These are phyloP conservation scores for Timema podura DNA, from an alignment of 2,888 invertebrate species.

Conservation along the genomic window DNA sequence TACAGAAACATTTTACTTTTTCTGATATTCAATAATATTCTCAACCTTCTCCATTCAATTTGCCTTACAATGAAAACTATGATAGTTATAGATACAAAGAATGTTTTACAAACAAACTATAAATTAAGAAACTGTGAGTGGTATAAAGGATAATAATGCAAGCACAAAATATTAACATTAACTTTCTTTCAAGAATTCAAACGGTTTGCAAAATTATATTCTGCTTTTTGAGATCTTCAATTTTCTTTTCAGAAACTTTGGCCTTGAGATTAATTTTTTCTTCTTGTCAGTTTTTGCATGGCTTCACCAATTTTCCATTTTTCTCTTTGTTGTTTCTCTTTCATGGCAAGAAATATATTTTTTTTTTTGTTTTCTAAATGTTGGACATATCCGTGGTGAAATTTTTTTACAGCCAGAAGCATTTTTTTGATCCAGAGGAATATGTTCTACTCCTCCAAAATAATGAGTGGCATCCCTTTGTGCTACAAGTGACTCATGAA, in stretches of 20 bases:
- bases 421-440: not conserved
- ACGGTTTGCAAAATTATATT: not conserved
- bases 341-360: not conserved
- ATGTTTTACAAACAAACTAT: too few species aligned
- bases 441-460: not conserved
- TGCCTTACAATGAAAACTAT: too few species aligned
- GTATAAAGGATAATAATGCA: too few species aligned
- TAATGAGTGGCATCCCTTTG: too few species aligned
- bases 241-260: not conserved
- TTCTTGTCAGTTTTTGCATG: not conserved
- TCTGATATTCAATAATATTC: too few species aligned
- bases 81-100: too few species aligned
- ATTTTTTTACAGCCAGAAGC: not conserved
- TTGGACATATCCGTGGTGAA: not conserved
- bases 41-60: too few species aligned
- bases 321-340: not conserved
- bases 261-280: not conserved
- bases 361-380: slow-evolving; percentile 1
- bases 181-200: not conserved
- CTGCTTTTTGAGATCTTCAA: not conserved
- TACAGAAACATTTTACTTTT: too few species aligned
- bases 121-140: too few species aligned
- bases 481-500: too few species aligned
- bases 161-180: too few species aligned
- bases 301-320: not conserved